Evolutionary conservation across 2,888 invertebrate species (phyloP), one percentile per base, ranked within the genome.

Genomic region (Gasteruption jaculator): DNA sequence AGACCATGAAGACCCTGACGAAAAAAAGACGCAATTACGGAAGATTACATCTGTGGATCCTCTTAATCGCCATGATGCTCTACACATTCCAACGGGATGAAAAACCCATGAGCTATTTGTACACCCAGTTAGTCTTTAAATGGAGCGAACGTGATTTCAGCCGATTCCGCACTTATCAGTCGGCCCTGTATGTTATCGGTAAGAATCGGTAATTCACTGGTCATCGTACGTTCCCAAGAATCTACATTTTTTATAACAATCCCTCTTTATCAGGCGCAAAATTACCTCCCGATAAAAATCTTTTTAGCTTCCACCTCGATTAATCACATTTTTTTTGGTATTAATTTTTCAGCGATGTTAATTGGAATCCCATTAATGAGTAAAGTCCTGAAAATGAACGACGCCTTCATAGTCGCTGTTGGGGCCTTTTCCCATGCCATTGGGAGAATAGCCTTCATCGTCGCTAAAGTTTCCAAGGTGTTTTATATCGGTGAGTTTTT

Each of bases 51-150:
- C 66, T 90, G 3, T 77, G 82, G 69, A 72, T 87, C 24, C 67
- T 89, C n/a, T 75, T 90, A 8, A 56, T 83, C 7, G 78, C 83
- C 12, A 87, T 89, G 86, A 81, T 80, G 1, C 73, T 87, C 35
- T 90, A 89, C 56, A 86, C 87, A 34, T 89, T 88, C 62, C 88
- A 89, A 67, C 77, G 89, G 61, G 91, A 91, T 62, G 91, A 91
- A 60, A 82, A 81, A 49, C 80, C 80, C 14, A 83, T 86, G 60
- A 76, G 84, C 58, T 88, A 82, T 54, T 66, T 91, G 34, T 91
- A 87, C 61, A 83, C 87, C 0, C 79, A 80, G 37, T 73, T 79
- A 22, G 82, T 82, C 24, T 85, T 90, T 57, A 66, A 79, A 41
- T 91, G 91, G 90, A 76, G 79, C 31, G 74, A 83, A 1, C 71